Evolutionary conservation across 2,113 vertebrate species (phyloP).

Genomic region (Macaca nemestrina): DNA sequence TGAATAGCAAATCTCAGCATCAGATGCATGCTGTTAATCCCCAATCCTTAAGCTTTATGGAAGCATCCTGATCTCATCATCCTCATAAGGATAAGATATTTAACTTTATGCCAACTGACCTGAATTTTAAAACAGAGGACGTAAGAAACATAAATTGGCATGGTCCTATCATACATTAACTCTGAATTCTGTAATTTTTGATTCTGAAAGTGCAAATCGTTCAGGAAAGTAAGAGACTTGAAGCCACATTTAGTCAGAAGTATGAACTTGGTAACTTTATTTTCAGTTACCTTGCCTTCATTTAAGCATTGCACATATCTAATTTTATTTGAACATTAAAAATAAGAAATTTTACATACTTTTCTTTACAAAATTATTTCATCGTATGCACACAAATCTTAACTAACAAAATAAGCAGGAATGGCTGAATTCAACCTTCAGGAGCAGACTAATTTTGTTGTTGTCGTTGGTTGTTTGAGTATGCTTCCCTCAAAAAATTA

Average conservation of each 20-base stretch:
- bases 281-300: not conserved
- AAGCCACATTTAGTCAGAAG: not conserved
- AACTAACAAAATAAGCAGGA: not conserved
- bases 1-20: slow-evolving; percentile 32
- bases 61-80: not conserved
- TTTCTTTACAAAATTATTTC: not conserved
- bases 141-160: not conserved
- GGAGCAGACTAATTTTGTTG: not conserved
- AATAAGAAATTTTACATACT: not conserved
- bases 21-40: not conserved
- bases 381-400: not conserved
- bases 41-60: not conserved
- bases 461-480: not conserved
- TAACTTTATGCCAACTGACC: not conserved
- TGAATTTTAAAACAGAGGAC: not conserved
- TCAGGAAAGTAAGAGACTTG: not conserved
- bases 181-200: not conserved
- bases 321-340: slow-evolving; percentile 8
- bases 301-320: not conserved
- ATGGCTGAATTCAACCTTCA: not conserved
- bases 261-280: not conserved
- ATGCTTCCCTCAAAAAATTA: not conserved
- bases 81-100: not conserved
- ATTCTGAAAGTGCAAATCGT: not conserved
- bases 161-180: not conserved